Percentiles rank a stretch among this genome's conserved stretches.
Evolutionary conservation across 2,797 vertebrate species (phyloP).

Genomic region (Paguma larvata): DNA sequence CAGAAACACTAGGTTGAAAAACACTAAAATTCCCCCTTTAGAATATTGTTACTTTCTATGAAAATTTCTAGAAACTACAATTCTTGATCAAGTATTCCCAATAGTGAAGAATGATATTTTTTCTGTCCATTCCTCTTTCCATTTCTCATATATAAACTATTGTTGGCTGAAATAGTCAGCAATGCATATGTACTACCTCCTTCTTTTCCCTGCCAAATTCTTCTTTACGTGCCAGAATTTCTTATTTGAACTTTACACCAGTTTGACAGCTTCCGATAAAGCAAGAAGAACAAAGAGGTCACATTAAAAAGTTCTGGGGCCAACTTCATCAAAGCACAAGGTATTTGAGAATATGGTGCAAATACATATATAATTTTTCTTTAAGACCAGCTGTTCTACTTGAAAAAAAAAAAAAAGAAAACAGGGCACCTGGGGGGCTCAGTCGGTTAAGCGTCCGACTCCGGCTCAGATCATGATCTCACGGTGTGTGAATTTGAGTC

Average conservation of each 20-base stretch:
- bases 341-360: background rate
- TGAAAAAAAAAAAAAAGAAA: background rate
- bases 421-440: too few species aligned
- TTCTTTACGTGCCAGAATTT: background rate
- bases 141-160: background rate
- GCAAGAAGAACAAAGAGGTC: background rate
- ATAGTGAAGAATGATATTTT: background rate
- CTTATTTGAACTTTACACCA: background rate
- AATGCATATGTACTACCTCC: accelerated
- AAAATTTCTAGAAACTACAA: background rate
- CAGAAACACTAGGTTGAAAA: background rate
- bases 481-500: too few species aligned
- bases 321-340: background rate
- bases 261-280: background rate
- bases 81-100: background rate
- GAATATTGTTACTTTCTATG: background rate
- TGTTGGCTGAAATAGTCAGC: background rate
- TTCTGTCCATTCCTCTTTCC: background rate
- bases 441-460: too few species aligned
- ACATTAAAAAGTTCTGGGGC: background rate
- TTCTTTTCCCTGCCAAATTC: background rate
- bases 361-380: background rate
- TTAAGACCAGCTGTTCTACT: background rate
- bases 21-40: background rate
- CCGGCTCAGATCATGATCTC: too few species aligned